Percentiles rank a stretch among this genome's conserved stretches.
Conservation (phyloP, 35 echinoderm and acorn worm species). For the Ophioderma brevispina region DNA sequence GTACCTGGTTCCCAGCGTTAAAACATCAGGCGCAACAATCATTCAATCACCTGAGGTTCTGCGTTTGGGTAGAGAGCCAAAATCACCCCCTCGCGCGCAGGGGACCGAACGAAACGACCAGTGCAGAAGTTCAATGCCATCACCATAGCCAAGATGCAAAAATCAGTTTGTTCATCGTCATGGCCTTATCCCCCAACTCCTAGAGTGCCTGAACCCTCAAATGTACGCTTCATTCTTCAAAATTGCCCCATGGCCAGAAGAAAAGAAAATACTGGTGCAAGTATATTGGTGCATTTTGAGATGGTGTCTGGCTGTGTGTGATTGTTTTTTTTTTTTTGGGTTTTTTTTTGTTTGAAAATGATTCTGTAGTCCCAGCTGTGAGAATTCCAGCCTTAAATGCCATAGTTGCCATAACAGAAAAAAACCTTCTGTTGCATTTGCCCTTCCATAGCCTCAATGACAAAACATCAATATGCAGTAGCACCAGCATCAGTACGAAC, state of each 20-base stretch:
- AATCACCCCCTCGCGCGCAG: no score
- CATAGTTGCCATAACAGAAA: not conserved
- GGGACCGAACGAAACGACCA: no score
- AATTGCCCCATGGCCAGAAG: not conserved
- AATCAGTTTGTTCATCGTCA: not conserved
- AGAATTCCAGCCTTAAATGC: not conserved
- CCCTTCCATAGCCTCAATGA: not conserved
- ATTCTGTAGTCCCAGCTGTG: not conserved
- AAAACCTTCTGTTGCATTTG: not conserved
- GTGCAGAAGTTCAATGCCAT: no score
- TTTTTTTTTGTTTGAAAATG: no score
- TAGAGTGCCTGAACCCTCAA: not conserved
- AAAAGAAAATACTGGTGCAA: not conserved
- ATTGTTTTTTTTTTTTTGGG: no score
- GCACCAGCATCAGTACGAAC: no score
- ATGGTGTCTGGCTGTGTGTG: not conserved
- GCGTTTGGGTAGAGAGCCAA: no score
- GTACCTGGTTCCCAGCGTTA: not conserved
- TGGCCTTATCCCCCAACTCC: not conserved
- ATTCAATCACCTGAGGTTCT: conserved; percentile 23
- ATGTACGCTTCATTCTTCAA: not conserved
- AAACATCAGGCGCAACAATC: not conserved
- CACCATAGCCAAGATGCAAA: no score
- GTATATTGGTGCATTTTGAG: not conserved
- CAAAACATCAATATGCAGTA: no score